Base-by-base conservation (phyloP, 2,113 vertebrate genomes). In the Neoarius graeffei region DNA sequence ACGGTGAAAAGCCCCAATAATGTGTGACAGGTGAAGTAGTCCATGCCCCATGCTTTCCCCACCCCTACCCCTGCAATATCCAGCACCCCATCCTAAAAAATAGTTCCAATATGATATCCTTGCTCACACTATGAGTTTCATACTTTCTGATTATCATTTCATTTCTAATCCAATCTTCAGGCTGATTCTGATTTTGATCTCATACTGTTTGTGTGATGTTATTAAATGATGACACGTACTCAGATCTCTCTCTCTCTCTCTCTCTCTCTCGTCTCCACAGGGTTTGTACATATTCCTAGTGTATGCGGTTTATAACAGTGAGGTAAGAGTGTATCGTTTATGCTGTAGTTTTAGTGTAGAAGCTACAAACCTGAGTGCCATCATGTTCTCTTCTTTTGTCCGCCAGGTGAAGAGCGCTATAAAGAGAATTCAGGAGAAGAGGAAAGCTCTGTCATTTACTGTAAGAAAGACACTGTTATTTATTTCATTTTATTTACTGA, bases 251-350 rank as follows among this genome's bases (percentile, higher is more conserved):
- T 64, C 60, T 64, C 60, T 69, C 0, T 35, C 27, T 71, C 14
- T 71, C 67, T 71, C 35, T 74, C 35, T 48, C 35, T 76, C 88
- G 87, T 92, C 90, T 94, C 90, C 88, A 0, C 92, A 98, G 97
- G 97, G 97, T 42, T 94, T 97, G 4, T 98, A 97, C 84, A 98
- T 98, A 89, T 98, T 99, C 95, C 93, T 99, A 89, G 97, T 98
- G 86, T 99, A 97, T 15, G 96, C 96, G 0, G 89, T 97, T 93
- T 99, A 94, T 91, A 98, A 97, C 88, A 96, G 95, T 2, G 97
- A 98, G 97, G 97, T 98, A 95, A 94, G 96, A 48, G 8, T 10
- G 25, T 62, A 5, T 11, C 79, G 27, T 35, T 81, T 6, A 27
- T 10, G 25, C 23, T 35, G n/a, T 2, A 4, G 3, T 35, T 42